Conservation (phyloP, 2,888 invertebrate genomes). For the Enoplolaimus lenunculus region DNA sequence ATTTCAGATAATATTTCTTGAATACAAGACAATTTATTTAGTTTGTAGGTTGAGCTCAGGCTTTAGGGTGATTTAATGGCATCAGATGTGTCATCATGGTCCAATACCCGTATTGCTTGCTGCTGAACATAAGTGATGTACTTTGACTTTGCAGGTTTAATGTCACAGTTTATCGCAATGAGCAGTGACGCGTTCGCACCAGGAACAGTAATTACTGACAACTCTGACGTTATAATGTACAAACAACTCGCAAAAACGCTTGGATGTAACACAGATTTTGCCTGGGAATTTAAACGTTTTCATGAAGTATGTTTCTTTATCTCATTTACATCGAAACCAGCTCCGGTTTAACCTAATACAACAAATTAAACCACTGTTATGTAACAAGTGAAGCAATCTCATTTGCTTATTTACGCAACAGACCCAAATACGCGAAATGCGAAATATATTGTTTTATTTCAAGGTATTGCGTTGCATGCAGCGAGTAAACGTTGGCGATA, state of each 20-base stretch:
- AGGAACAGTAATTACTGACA: background rate
- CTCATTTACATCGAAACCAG: no score
- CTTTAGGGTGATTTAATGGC: no score
- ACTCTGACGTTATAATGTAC: background rate
- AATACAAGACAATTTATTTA: no score
- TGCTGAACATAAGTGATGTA: no score
- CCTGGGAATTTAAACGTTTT: background rate
- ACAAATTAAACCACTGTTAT: no score
- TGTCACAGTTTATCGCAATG: background rate
- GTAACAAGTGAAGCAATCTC: no score
- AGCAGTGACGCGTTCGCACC: background rate
- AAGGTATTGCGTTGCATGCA: background rate
- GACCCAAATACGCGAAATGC: background rate
- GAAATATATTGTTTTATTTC: background rate
- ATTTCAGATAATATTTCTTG: no score
- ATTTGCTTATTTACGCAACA: no score
- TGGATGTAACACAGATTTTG: background rate
- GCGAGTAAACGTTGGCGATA: background rate
- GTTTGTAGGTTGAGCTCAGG: no score
- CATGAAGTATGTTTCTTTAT: background rate
- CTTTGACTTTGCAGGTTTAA: background rate
- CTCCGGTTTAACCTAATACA: no score
- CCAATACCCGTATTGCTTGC: no score
- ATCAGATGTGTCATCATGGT: no score
- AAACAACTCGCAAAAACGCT: background rate